Percentiles rank a stretch among this genome's conserved stretches.
phyloP scores from a whole-genome alignment of 2,113 vertebrate species.

The Silurus asotus region DNA sequence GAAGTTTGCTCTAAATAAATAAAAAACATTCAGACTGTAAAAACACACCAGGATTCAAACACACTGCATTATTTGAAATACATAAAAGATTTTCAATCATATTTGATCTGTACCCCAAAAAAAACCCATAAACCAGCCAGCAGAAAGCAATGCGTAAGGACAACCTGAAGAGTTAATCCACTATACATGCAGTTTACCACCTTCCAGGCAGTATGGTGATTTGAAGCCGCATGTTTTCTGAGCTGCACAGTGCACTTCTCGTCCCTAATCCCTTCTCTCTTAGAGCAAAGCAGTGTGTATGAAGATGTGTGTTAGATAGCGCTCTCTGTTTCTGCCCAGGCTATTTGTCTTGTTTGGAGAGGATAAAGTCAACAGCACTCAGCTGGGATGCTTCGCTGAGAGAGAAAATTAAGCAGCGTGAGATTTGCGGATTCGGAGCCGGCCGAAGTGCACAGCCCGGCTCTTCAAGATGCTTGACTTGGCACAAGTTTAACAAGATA shows the following conservation, averaged over 20 bases:
- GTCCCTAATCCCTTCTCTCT: constrained; percentile 18
- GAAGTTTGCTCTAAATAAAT: not conserved
- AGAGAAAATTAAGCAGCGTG: constrained; percentile 6
- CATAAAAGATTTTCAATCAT: not conserved
- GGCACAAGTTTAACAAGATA: not conserved
- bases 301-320: constrained; percentile 45
- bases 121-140: not conserved
- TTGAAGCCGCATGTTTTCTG: constrained; percentile 27
- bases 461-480: constrained; percentile 22
- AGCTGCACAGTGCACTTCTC: constrained; percentile 10
- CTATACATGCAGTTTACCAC: constrained; percentile 6
- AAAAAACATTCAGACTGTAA: no score
- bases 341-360: constrained; percentile 39
- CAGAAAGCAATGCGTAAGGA: not conserved
- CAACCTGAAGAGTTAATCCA: constrained; percentile 20
- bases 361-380: constrained; percentile 41
- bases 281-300: constrained; percentile 40
- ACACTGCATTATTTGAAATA: not conserved
- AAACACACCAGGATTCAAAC: not conserved
- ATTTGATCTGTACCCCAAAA: not conserved
- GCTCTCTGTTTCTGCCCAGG: constrained; percentile 23
- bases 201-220: constrained; percentile 34
- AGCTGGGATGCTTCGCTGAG: constrained; percentile 5
- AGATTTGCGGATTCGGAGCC: constrained; percentile 12
- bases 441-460: not conserved